Evolutionary conservation across 2,888 invertebrate species (phyloP).

Genomic region (Pseudococcus longispinus): DNA sequence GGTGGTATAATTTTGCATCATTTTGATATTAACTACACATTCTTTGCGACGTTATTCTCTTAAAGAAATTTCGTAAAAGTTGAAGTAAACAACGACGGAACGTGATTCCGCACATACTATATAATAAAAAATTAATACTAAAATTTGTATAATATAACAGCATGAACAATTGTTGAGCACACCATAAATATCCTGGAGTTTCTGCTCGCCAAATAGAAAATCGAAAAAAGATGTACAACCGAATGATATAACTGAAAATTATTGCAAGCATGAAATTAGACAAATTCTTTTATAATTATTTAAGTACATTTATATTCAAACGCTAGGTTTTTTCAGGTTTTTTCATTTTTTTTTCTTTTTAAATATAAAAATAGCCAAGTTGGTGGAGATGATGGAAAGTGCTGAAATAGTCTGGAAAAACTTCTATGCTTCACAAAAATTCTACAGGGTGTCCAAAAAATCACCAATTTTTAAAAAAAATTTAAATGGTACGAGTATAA

Average conservation of each 20-base stretch:
- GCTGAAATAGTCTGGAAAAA: too few relatives aligned
- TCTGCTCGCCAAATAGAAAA: slow-evolving; percentile 64
- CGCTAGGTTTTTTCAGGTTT: too few relatives aligned
- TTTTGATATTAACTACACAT: neutral
- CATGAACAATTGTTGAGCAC: slow-evolving; percentile 69
- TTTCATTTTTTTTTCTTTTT: too few relatives aligned
- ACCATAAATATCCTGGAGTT: slow-evolving; percentile 65
- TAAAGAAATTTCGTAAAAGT: slow-evolving; percentile 63
- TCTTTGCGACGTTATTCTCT: neutral
- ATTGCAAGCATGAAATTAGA: neutral
- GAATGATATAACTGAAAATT: slow-evolving; percentile 67
- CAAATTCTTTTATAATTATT: too few relatives aligned
- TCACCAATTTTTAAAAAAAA: too few relatives aligned
- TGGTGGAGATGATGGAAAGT: too few relatives aligned
- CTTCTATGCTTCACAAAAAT: too few relatives aligned
- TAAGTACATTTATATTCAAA: too few relatives aligned
- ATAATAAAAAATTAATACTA: slow-evolving; percentile 71
- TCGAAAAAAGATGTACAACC: slow-evolving; percentile 66
- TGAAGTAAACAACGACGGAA: slow-evolving; percentile 68
- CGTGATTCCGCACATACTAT: slow-evolving; percentile 70
- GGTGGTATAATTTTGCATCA: neutral
- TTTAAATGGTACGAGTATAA: too few relatives aligned
- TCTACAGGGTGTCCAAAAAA: too few relatives aligned
- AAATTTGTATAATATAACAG: slow-evolving; percentile 72
- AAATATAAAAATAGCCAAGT: too few relatives aligned